A percentile compares a stretch with the other conserved stretches of the same genome.
Conservation (phyloP, 2,888 invertebrate species). For the Lepetodrilus schrolli region DNA sequence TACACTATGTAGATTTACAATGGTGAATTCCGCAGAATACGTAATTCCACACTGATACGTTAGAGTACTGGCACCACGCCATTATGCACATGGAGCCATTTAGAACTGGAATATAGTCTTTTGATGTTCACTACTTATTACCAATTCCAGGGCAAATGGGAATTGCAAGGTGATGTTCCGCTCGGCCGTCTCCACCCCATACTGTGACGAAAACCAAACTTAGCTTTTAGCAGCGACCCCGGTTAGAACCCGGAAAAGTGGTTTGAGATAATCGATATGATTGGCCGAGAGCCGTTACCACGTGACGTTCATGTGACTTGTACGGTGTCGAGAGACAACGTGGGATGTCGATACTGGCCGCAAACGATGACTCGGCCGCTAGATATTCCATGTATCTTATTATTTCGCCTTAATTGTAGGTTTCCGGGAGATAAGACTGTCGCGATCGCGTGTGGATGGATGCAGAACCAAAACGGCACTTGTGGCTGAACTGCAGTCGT, state of each 20-base stretch:
- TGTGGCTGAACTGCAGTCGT: neutral
- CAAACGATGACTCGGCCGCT: neutral
- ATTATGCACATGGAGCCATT: no score
- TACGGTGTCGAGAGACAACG: neutral
- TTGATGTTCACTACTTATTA: no score
- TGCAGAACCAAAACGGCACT: neutral
- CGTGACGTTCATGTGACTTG: slow-evolving; percentile 18
- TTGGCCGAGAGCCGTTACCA: neutral
- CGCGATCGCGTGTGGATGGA: neutral
- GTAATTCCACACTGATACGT: no score
- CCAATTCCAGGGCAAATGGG: no score
- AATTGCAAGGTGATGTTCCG: neutral
- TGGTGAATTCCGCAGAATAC: no score
- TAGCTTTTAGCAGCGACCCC: neutral
- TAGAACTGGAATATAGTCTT: no score
- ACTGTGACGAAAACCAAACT: neutral
- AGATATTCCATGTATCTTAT: neutral
- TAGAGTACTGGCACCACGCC: no score
- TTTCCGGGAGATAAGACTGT: neutral
- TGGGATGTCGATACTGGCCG: neutral
- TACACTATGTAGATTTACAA: no score
- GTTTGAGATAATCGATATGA: neutral
- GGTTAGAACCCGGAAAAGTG: neutral
- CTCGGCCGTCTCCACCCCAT: neutral
- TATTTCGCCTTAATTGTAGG: neutral